Conservation (phyloP, 2,797 vertebrate species). For the Odontamblyopus lacepedii region DNA sequence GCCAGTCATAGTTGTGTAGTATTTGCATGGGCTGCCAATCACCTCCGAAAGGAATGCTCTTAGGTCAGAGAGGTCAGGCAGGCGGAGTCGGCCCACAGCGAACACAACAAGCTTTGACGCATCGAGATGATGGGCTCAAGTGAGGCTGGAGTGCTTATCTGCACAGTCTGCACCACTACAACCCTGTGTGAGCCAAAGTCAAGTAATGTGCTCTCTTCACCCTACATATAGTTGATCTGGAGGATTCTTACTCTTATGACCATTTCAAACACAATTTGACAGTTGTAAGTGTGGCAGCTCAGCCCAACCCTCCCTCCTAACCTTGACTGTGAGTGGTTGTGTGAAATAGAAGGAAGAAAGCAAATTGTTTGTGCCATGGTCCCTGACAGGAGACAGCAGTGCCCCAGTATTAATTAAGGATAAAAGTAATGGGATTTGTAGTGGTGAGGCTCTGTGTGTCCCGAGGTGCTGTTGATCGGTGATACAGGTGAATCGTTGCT, state of each 20-base stretch:
- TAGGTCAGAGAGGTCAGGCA: slow-evolving; percentile 76
- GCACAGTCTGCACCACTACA: slow-evolving; percentile 16
- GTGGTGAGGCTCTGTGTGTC: slow-evolving; percentile 69
- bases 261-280: slow-evolving; percentile 61
- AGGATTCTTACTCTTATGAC: slow-evolving; percentile 37
- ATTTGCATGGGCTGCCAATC: slow-evolving; percentile 86
- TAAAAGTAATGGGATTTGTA: slow-evolving; percentile 82
- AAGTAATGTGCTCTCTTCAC: slow-evolving; percentile 16
- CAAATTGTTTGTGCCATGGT: slow-evolving; percentile 79
- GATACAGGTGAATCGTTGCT: slow-evolving; percentile 71
- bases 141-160: slow-evolving; percentile 27
- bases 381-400: slow-evolving; percentile 74
- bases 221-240: slow-evolving; percentile 17
- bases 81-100: slow-evolving; percentile 71
- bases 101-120: slow-evolving; percentile 77
- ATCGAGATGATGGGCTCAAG: slow-evolving; percentile 61
- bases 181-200: slow-evolving; percentile 35
- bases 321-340: slow-evolving; percentile 61
- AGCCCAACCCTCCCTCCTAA: slow-evolving; percentile 51
- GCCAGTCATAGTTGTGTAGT: slow-evolving; percentile 77
- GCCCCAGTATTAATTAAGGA: slow-evolving; percentile 77
- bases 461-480: slow-evolving; percentile 76
- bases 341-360: slow-evolving; percentile 75
- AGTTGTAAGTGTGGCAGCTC: slow-evolving; percentile 53
- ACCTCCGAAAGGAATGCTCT: slow-evolving; percentile 80